Evolutionary conservation across 2,888 invertebrate species (phyloP).

Genomic region (Synergus japonicus): DNA sequence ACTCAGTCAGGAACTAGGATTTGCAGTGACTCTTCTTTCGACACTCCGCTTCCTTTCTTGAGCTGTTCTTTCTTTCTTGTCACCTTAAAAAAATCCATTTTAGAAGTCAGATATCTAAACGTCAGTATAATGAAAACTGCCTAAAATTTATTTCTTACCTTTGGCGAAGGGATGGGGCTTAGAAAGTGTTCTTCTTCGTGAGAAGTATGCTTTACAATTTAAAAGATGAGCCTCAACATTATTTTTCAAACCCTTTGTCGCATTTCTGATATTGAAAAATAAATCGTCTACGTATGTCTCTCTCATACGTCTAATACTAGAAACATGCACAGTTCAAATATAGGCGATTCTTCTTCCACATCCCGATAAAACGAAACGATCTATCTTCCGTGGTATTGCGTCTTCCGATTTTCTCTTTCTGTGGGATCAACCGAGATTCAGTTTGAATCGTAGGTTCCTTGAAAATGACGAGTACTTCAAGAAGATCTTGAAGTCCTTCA

Average conservation of each 20-base stretch:
- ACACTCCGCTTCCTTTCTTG: conserved; percentile 9
- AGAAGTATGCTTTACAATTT: background rate
- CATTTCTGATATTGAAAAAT: background rate
- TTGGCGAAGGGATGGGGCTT: too few relatives aligned
- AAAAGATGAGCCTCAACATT: background rate
- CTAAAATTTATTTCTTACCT: too few relatives aligned
- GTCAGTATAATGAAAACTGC: too few relatives aligned
- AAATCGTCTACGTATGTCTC: conserved; percentile 18
- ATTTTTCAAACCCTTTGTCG: background rate
- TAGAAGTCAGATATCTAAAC: too few relatives aligned
- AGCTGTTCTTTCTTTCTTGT: conserved; percentile 18
- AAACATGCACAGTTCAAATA: conserved; percentile 34
- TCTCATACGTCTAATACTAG: conserved; percentile 37
- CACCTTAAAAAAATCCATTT: too few relatives aligned
- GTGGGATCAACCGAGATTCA: conserved; percentile 45
- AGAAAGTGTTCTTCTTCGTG: background rate
- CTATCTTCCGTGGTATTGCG: conserved; percentile 43
- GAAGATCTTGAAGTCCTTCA: conserved; percentile 41
- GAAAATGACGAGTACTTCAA: conserved; percentile 48
- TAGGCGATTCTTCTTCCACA: conserved; percentile 39
- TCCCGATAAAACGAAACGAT: conserved; percentile 46
- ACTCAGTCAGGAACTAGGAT: conserved; percentile 54
- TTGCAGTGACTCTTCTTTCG: conserved; percentile 23
- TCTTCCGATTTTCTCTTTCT: conserved; percentile 38
- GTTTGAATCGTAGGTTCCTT: conserved; percentile 43